Conservation (phyloP, 2,888 invertebrate genomes). For the Pristionchus fissidentatus region DNA sequence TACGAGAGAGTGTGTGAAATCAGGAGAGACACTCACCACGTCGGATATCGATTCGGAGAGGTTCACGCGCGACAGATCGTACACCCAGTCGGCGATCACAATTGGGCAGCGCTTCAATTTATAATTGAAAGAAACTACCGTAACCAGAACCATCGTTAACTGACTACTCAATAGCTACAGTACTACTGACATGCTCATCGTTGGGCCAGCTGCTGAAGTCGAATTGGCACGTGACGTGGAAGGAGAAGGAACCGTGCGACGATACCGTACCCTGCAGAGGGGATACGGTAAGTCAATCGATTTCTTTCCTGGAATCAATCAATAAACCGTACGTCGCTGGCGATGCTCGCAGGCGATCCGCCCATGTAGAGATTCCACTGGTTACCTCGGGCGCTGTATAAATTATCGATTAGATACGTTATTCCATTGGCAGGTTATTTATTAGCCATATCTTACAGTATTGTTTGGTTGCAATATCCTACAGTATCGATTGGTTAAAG, state of each 20-base stretch:
- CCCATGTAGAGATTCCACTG: constrained; percentile 73
- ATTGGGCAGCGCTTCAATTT: constrained; percentile 70
- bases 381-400: constrained; percentile 68
- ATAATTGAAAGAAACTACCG: neutral
- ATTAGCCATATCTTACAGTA: neutral
- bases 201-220: constrained; percentile 72
- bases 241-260: constrained; percentile 70
- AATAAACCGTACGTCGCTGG: constrained; percentile 54
- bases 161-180: neutral
- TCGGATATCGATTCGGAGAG: constrained; percentile 60
- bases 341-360: constrained; percentile 68
- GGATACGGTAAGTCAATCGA: neutral
- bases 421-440: neutral
- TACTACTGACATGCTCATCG: constrained; percentile 64
- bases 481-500: neutral
- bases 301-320: neutral
- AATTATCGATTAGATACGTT: neutral
- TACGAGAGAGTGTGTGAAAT: too few relatives aligned
- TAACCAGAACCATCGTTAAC: neutral
- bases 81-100: constrained; percentile 74
- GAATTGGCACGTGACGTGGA: constrained; percentile 74
- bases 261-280: constrained; percentile 55
- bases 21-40: constrained; percentile 5
- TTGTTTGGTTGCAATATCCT: too few relatives aligned
- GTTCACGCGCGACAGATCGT: constrained; percentile 72